Conservation (phyloP, 1,140 invertebrate species). For the Papilio glaucus region DNA sequence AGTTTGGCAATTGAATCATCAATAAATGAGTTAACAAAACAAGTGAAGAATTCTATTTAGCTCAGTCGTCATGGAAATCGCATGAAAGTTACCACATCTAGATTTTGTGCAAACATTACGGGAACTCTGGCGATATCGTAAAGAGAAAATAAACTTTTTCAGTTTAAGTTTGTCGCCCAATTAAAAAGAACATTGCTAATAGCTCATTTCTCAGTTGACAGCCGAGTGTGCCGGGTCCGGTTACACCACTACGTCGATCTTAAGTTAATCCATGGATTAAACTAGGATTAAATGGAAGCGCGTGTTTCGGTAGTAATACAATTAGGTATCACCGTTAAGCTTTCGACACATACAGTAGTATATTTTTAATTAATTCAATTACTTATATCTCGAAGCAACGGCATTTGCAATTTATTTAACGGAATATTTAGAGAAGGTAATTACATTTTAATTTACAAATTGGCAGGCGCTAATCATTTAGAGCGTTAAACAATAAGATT, state of each 20-base stretch:
- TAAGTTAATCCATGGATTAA: constrained; percentile 11
- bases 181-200: constrained; percentile 14
- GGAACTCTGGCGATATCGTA: neutral
- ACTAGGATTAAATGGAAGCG: constrained; percentile 10
- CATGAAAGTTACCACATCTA: constrained; percentile 10
- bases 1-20: too few species aligned
- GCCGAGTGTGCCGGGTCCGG: neutral
- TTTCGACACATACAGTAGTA: neutral
- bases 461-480: too few species aligned
- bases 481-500: too few species aligned
- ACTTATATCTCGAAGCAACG: neutral
- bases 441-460: neutral
- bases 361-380: constrained; percentile 10
- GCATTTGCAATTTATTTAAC: neutral
- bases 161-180: constrained; percentile 9
- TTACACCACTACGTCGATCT: neutral
- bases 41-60: neutral
- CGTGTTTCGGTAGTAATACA: constrained; percentile 4
- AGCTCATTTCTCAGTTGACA: constrained; percentile 25
- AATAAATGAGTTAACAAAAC: neutral
- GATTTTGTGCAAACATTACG: neutral
- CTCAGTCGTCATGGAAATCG: neutral
- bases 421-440: neutral
- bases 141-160: constrained; percentile 33
- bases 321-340: constrained; percentile 11